Evolutionary conservation across 2,888 invertebrate species (phyloP).

Genomic region (Parnassius mnemosyne): DNA sequence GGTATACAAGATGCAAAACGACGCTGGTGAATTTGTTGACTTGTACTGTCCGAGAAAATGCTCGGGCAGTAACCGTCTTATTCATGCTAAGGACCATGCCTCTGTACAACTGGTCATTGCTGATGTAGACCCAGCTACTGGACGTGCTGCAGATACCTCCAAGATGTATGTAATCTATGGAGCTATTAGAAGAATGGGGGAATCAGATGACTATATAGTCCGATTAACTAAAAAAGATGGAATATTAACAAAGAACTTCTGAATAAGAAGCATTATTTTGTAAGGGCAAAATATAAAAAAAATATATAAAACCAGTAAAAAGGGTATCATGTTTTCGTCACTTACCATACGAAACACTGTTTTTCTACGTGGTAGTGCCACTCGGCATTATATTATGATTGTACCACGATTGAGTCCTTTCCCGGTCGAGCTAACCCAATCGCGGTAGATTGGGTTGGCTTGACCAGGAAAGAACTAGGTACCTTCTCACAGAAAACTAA

Average conservation of each 20-base stretch:
- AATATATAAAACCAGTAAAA: too few species aligned
- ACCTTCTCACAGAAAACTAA: too few species aligned
- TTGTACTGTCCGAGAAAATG: slow-evolving; percentile 99
- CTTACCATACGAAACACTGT: too few species aligned
- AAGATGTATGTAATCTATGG: slow-evolving; percentile 99
- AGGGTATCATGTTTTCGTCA: too few species aligned
- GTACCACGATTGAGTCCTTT: too few species aligned
- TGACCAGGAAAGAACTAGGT: too few species aligned
- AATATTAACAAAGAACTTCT: slow-evolving; percentile 94
- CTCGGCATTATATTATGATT: too few species aligned
- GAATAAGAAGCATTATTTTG: too few species aligned
- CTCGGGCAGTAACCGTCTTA: slow-evolving; percentile 98
- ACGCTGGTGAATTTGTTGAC: slow-evolving; percentile 98
- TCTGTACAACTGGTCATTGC: slow-evolving; percentile 98
- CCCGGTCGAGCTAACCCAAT: too few species aligned
- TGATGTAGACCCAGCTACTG: slow-evolving; percentile 96
- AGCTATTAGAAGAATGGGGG: slow-evolving; percentile 97
- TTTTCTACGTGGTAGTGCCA: too few species aligned
- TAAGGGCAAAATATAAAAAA: too few species aligned
- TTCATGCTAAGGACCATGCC: slow-evolving; percentile 99
- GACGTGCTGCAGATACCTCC: slow-evolving; percentile 91
- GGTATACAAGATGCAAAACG: slow-evolving; percentile 95
- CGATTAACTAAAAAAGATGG: slow-evolving; percentile 97
- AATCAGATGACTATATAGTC: slow-evolving; percentile 98
- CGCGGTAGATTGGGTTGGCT: too few species aligned